Evolutionary conservation across 2,113 vertebrate species (phyloP).

Genomic region (Gorsachius goisagi): DNA sequence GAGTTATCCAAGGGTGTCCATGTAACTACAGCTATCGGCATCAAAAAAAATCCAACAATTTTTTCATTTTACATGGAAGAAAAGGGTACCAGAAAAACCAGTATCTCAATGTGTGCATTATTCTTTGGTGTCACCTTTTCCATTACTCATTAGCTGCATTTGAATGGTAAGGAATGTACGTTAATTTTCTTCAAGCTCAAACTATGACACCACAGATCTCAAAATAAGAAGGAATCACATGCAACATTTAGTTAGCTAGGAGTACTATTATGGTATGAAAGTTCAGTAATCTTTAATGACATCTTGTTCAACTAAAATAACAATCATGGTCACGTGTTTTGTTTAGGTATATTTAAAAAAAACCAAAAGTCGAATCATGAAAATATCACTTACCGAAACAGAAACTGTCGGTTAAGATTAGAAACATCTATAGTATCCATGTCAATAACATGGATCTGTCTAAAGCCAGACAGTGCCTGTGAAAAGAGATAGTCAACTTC

Average conservation of each 20-base stretch:
- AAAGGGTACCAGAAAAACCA: background rate
- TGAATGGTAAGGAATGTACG: background rate
- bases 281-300: background rate
- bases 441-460: conserved; percentile 95
- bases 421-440: conserved; percentile 98
- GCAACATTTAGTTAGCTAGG: background rate
- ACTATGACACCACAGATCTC: background rate
- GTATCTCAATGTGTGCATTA: background rate
- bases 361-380: background rate
- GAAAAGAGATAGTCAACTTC: conserved; percentile 26
- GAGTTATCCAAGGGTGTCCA: background rate
- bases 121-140: background rate
- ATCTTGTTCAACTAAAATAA: background rate
- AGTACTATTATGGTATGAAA: background rate
- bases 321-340: background rate
- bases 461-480: conserved; percentile 93
- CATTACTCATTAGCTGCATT: background rate
- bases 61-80: background rate
- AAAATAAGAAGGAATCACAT: background rate
- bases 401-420: conserved; percentile 96
- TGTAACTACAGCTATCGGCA: background rate
- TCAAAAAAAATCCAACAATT: background rate
- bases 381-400: conserved; percentile 87
- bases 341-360: background rate
- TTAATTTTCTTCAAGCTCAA: background rate